These are phyloP conservation scores for Venustoraphidia nigricollis DNA, from an alignment of 2,888 invertebrate species.

Conservation along the genomic window DNA sequence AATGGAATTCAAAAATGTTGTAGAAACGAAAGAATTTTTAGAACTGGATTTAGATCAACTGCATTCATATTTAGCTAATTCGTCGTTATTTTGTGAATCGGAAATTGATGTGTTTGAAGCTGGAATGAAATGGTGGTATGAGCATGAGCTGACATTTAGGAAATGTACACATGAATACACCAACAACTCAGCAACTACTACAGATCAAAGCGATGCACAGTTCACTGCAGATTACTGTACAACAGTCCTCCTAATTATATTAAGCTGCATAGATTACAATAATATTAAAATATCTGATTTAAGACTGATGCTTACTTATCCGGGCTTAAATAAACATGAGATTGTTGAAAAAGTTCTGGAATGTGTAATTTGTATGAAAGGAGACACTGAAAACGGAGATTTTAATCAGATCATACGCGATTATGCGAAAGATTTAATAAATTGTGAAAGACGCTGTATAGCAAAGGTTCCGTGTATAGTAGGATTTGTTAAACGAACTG, in stretches of 20 bases:
- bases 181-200: not conserved
- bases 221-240: not conserved
- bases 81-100: constrained; percentile 17
- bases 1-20: constrained; percentile 20
- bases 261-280: constrained; percentile 22
- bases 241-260: constrained; percentile 16
- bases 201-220: not conserved
- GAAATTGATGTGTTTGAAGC: constrained; percentile 24
- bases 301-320: constrained; percentile 18
- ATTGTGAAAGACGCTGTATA: not conserved
- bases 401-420: no score
- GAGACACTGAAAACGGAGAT: not conserved
- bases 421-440: not conserved
- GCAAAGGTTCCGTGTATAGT: constrained; percentile 1
- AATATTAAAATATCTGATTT: constrained; percentile 15
- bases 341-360: constrained; percentile 17
- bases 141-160: constrained; percentile 11
- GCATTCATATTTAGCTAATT: constrained; percentile 23
- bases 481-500: not conserved
- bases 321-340: constrained; percentile 16
- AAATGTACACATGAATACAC: constrained; percentile 1
- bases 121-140: constrained; percentile 25
- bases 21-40: constrained; percentile 17
- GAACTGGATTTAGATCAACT: constrained; percentile 21
- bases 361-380: constrained; percentile 8